A percentile compares a stretch with the other conserved stretches of the same genome.
Evolutionary conservation across 2,888 invertebrate genomes (phyloP).

Genomic region (Microdon myrmicae): DNA sequence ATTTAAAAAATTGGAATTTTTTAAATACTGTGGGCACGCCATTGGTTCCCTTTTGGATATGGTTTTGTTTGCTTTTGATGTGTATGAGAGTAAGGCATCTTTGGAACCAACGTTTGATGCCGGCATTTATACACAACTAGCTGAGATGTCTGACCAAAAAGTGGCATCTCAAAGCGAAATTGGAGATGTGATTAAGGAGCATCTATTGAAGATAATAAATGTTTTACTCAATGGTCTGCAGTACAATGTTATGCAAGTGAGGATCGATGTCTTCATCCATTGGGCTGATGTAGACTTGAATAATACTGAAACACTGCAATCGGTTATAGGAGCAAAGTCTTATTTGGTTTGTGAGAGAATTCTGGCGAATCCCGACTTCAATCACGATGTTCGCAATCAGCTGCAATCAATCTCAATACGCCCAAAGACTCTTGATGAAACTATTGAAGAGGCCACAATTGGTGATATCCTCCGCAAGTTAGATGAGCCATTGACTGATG

Average conservation of each 20-base stretch:
- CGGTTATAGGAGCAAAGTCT: slow-evolving; percentile 56
- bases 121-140: slow-evolving; percentile 56
- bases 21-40: slow-evolving; percentile 57
- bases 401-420: slow-evolving; percentile 57
- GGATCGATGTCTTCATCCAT: slow-evolving; percentile 58
- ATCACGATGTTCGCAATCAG: slow-evolving; percentile 57
- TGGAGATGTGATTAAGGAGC: slow-evolving; percentile 45
- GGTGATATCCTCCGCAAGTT: slow-evolving; percentile 58
- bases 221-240: slow-evolving; percentile 58
- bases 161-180: slow-evolving; percentile 7
- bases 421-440: slow-evolving; percentile 57
- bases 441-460: slow-evolving; percentile 55
- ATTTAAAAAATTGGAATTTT: slow-evolving; percentile 55
- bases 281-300: slow-evolving; percentile 60
- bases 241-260: slow-evolving; percentile 58
- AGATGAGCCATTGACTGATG: slow-evolving; percentile 45
- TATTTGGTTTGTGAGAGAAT: slow-evolving; percentile 57
- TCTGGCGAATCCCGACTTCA: slow-evolving; percentile 53
- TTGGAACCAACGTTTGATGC: slow-evolving; percentile 48
- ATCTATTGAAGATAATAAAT: slow-evolving; percentile 56
- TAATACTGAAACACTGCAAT: slow-evolving; percentile 56
- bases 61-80: slow-evolving; percentile 56
- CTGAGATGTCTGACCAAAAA: slow-evolving; percentile 40
- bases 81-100: slow-evolving; percentile 52
- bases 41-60: slow-evolving; percentile 57